A percentile compares a stretch with the other conserved stretches of the same genome.
phyloP scores from a whole-genome alignment of 2,113 vertebrate species.

The Paraplagusia blochii region DNA sequence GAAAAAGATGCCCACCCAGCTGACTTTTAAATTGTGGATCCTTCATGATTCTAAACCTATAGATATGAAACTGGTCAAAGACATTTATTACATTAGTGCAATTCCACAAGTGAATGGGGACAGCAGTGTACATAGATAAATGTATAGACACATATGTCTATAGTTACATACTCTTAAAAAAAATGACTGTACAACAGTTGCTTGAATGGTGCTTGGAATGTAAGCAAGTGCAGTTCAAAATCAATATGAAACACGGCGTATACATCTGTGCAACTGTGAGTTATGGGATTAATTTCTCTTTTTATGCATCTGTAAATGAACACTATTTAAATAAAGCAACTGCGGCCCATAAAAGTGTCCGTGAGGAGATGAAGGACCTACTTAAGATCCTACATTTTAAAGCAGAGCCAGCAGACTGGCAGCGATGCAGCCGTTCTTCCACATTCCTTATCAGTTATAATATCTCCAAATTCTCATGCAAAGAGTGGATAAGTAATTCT shows the following conservation, averaged over 20 bases:
- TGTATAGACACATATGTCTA: too few species aligned
- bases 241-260: background rate
- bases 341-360: constrained; percentile 43
- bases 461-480: constrained; percentile 10
- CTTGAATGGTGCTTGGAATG: background rate
- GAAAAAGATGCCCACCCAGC: too few species aligned
- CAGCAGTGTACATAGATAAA: too few species aligned
- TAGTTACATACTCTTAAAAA: too few species aligned
- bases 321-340: constrained; percentile 48
- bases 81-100: too few species aligned
- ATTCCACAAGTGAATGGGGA: too few species aligned
- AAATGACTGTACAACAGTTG: too few species aligned
- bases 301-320: constrained; percentile 51
- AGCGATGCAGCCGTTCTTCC: background rate
- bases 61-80: too few species aligned
- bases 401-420: constrained; percentile 1
- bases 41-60: too few species aligned
- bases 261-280: constrained; percentile 15
- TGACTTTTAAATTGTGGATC: too few species aligned
- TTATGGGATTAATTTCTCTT: constrained; percentile 52
- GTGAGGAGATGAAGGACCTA: constrained; percentile 30
- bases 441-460: background rate
- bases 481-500: background rate
- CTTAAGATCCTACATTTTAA: constrained; percentile 21
- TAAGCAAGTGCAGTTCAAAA: background rate